Evolutionary conservation across 1,140 invertebrate genomes (phyloP).

Genomic region (Colletes latitarsis): DNA sequence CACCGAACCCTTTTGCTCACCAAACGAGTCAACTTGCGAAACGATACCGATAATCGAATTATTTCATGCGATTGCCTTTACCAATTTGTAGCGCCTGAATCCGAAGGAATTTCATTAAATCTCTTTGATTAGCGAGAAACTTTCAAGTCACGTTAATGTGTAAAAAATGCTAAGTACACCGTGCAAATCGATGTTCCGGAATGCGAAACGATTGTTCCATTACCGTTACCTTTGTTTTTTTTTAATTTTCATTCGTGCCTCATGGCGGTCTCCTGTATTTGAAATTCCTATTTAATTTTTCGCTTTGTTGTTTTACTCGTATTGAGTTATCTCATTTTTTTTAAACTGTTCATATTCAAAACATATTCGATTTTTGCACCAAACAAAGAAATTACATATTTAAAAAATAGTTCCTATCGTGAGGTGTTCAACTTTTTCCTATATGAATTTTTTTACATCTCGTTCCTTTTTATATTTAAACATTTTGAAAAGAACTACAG

Average conservation of each 20-base stretch:
- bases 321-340: not conserved
- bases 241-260: not conserved
- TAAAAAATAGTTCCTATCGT: too few species aligned
- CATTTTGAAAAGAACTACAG: too few species aligned
- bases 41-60: slow-evolving; percentile 16
- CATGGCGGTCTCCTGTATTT: not conserved
- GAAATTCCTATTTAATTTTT: not conserved
- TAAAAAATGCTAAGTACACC: slow-evolving; percentile 51
- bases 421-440: too few species aligned
- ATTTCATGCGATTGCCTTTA: slow-evolving; percentile 25
- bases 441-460: too few species aligned
- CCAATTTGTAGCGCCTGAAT: slow-evolving; percentile 39
- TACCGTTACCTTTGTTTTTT: not conserved
- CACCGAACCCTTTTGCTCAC: too few species aligned
- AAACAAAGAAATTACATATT: too few species aligned
- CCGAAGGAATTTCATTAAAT: slow-evolving; percentile 63
- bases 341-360: too few species aligned
- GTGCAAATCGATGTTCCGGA: slow-evolving; percentile 48
- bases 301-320: not conserved
- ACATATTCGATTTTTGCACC: too few species aligned
- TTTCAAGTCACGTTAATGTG: slow-evolving; percentile 51
- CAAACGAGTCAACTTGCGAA: not conserved
- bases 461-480: too few species aligned
- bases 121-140: slow-evolving; percentile 40
- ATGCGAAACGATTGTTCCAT: slow-evolving; percentile 25